Conservation (phyloP, 2,888 invertebrate species). For the Plagodis pulveraria region DNA sequence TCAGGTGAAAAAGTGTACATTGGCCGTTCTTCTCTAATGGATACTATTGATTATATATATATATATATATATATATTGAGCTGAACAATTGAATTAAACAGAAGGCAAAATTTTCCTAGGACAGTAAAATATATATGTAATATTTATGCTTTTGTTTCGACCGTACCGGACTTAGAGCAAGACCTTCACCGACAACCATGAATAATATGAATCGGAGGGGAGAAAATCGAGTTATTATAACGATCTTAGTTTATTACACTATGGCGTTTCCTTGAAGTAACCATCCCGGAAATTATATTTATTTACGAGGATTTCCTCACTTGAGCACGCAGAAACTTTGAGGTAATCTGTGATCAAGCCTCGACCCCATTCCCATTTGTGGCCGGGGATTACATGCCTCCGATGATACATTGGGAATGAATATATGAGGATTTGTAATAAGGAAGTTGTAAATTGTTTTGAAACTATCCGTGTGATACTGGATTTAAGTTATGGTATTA, state of each 20-base stretch:
- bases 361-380: slow-evolving; percentile 14
- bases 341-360: neutral
- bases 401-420: slow-evolving; percentile 10
- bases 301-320: slow-evolving; percentile 18
- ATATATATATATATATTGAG: too few relatives aligned
- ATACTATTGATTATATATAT: too few relatives aligned
- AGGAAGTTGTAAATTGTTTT: slow-evolving; percentile 6
- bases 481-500: neutral
- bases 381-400: slow-evolving; percentile 6
- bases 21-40: too few relatives aligned
- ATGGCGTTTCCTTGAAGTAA: slow-evolving; percentile 4
- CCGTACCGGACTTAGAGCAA: neutral
- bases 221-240: neutral
- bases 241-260: slow-evolving; percentile 16
- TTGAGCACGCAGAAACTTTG: neutral
- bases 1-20: too few relatives aligned
- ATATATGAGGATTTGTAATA: neutral
- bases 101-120: too few relatives aligned
- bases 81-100: too few relatives aligned
- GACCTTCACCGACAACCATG: neutral
- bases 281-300: slow-evolving; percentile 15
- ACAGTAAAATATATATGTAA: too few relatives aligned
- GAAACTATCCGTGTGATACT: neutral
- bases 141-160: too few relatives aligned
- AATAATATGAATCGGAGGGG: neutral